Evolutionary conservation across 2,888 invertebrate genomes (phyloP).

Genomic region (Fragum whitleyi): DNA sequence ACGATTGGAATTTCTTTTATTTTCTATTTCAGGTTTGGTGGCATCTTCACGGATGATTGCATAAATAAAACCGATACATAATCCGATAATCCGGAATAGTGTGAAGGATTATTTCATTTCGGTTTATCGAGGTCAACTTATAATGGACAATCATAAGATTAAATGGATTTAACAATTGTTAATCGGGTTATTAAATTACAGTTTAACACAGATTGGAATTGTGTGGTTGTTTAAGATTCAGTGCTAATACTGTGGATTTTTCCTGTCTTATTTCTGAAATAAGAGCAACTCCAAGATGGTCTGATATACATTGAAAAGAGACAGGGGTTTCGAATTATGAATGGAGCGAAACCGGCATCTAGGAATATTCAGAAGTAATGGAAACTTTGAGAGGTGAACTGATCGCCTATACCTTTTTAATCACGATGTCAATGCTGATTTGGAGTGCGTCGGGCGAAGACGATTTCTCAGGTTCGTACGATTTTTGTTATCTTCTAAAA

Average conservation of each 20-base stretch:
- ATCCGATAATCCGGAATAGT: background rate
- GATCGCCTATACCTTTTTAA: background rate
- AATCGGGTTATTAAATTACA: background rate
- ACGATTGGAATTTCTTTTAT: too few relatives aligned
- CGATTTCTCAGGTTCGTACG: constrained; percentile 25
- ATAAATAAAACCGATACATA: too few relatives aligned
- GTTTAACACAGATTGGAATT: background rate
- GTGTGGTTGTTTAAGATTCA: background rate
- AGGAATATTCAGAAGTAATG: constrained; percentile 1
- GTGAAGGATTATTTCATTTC: background rate
- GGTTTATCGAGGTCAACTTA: background rate
- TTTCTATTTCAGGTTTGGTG: too few relatives aligned
- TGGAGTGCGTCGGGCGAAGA: background rate
- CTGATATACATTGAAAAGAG: too few relatives aligned
- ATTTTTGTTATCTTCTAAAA: too few relatives aligned
- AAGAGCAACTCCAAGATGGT: too few relatives aligned
- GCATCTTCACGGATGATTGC: too few relatives aligned
- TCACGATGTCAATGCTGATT: background rate
- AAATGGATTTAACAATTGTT: background rate
- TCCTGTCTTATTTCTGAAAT: too few relatives aligned
- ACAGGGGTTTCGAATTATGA: constrained; percentile 6
- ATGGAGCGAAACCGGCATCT: background rate
- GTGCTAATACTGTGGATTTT: too few relatives aligned
- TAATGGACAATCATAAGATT: background rate
- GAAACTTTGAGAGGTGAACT: background rate